Conservation (phyloP, 1,140 invertebrate species). For the Alviniconcha marisindica region DNA sequence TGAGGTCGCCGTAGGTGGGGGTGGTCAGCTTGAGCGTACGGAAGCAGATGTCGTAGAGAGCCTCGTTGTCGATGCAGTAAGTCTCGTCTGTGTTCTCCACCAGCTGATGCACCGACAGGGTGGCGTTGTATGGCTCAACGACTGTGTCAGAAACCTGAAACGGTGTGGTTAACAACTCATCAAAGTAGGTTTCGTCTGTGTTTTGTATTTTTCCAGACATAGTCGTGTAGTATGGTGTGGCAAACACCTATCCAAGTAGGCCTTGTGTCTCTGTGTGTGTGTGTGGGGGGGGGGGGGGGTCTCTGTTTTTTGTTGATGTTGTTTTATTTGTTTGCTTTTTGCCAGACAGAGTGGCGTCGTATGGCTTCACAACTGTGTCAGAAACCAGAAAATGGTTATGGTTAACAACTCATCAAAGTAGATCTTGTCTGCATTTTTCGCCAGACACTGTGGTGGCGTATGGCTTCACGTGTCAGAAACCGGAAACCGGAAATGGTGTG, state of each 20-base stretch:
- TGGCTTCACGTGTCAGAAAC: too few species aligned
- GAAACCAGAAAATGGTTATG: too few species aligned
- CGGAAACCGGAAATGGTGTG: neutral
- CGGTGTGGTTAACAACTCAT: slow-evolving; percentile 14
- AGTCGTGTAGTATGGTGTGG: neutral
- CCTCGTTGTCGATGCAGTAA: slow-evolving; percentile 84
- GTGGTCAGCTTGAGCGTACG: slow-evolving; percentile 89
- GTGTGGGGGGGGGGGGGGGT: neutral
- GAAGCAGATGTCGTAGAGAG: slow-evolving; percentile 96
- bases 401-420: too few species aligned
- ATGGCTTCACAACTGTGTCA: neutral
- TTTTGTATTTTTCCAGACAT: neutral
- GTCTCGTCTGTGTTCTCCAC: slow-evolving; percentile 86
- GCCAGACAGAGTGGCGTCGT: neutral
- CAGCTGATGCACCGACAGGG: slow-evolving; percentile 86
- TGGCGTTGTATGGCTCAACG: slow-evolving; percentile 80
- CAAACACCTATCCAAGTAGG: neutral
- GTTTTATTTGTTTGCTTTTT: neutral
- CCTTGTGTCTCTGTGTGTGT: too few species aligned
- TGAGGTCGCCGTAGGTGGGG: slow-evolving; percentile 80
- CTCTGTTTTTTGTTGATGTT: neutral
- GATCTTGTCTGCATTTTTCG: too few species aligned
- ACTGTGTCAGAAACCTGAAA: slow-evolving; percentile 79
- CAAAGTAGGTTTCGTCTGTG: too few species aligned
- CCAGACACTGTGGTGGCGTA: too few species aligned